These are phyloP conservation scores for Philhelius pedissequus DNA, from an alignment of 2,888 invertebrate genomes.

Conservation along the genomic window DNA sequence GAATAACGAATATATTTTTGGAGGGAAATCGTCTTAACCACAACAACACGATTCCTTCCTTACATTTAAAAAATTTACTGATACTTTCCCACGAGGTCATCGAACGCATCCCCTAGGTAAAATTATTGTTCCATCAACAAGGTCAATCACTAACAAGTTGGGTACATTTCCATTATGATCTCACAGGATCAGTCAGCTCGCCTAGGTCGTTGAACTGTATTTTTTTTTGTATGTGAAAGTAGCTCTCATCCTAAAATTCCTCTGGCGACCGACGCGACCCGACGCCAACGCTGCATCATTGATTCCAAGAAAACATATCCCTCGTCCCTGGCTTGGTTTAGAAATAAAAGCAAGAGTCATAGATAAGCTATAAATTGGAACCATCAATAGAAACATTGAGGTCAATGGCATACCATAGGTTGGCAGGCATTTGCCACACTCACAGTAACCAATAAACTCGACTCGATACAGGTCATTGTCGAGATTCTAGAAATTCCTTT, in stretches of 20 bases:
- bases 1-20: neutral
- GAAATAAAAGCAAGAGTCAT: slow-evolving; percentile 37
- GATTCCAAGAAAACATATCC: slow-evolving; percentile 15
- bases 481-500: slow-evolving; percentile 42
- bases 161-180: neutral
- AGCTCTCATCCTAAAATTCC: neutral
- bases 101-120: neutral
- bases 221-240: neutral
- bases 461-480: slow-evolving; percentile 51
- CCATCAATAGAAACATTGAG: slow-evolving; percentile 57
- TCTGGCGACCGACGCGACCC: neutral
- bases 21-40: neutral
- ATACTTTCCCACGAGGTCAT: slow-evolving; percentile 9
- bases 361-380: slow-evolving; percentile 14
- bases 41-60: neutral
- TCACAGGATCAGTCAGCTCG: neutral
- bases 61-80: neutral
- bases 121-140: neutral
- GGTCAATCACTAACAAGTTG: neutral
- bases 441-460: slow-evolving; percentile 37
- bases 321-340: slow-evolving; percentile 27
- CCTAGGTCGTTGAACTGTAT: neutral
- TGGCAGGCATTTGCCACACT: slow-evolving; percentile 54
- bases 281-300: neutral
- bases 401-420: slow-evolving; percentile 54